A percentile compares a stretch with the other conserved stretches of the same genome.
These are phyloP conservation scores for Orycteropus afer DNA, from an alignment of 2,113 vertebrate genomes.

Conservation along the genomic window DNA sequence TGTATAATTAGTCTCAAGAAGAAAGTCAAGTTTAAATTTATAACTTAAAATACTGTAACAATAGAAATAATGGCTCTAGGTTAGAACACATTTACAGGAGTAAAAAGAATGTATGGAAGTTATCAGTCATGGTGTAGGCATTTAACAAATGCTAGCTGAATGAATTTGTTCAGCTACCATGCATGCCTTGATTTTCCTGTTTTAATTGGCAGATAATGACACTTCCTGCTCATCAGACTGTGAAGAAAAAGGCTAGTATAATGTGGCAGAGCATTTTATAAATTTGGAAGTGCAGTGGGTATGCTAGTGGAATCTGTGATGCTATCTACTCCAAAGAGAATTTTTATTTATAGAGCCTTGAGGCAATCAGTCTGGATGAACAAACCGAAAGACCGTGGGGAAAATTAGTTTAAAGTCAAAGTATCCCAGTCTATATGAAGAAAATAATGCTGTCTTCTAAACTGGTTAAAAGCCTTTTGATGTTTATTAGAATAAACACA, in stretches of 20 bases:
- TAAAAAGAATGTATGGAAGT: neutral
- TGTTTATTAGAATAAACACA: neutral
- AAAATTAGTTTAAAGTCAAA: constrained; percentile 42
- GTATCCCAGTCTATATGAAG: neutral
- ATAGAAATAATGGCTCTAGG: neutral
- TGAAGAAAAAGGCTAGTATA: neutral
- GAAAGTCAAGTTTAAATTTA: constrained; percentile 18
- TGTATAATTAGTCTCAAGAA: constrained; percentile 34
- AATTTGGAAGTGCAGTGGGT: neutral
- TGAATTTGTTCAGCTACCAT: neutral
- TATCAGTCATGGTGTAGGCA: neutral
- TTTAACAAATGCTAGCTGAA: neutral
- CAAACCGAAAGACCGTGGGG: neutral
- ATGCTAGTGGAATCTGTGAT: neutral
- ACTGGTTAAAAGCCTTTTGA: neutral
- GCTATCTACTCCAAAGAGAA: neutral
- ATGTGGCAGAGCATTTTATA: neutral
- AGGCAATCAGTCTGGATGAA: neutral
- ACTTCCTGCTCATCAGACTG: neutral
- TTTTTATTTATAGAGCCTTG: neutral
- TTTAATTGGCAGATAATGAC: neutral
- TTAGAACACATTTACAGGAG: neutral
- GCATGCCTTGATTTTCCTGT: neutral
- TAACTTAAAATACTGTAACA: constrained; percentile 16
- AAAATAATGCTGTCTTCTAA: constrained; percentile 2